Percentiles rank a stretch among this genome's conserved stretches.
phyloP scores from a whole-genome alignment of 2,113 vertebrate genomes.

The Petrocephalus zakoni region DNA sequence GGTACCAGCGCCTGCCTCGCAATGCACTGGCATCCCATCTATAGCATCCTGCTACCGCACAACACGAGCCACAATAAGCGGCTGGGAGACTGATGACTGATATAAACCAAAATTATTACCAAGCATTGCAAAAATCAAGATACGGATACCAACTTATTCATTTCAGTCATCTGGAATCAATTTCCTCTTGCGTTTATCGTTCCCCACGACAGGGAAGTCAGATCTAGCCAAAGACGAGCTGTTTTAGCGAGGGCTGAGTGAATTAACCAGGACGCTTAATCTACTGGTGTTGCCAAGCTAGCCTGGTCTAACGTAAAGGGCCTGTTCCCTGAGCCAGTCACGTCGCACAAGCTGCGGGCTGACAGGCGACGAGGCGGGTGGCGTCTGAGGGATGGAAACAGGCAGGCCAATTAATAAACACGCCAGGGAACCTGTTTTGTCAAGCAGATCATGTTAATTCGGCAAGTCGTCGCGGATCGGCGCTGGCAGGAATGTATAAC shows the following conservation, averaged over 20 bases:
- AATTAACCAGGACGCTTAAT: too few species aligned
- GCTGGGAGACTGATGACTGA: not conserved
- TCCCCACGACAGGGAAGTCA: not conserved
- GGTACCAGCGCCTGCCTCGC: not conserved
- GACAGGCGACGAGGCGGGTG: not conserved
- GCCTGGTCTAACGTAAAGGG: not conserved
- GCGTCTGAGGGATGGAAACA: not conserved
- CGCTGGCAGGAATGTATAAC: not conserved
- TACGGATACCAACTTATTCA: not conserved
- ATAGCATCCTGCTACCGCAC: not conserved
- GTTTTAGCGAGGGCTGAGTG: not conserved
- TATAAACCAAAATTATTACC: not conserved
- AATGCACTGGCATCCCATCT: not conserved
- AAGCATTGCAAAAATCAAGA: not conserved
- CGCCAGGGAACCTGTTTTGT: not conserved
- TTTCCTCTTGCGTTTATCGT: not conserved
- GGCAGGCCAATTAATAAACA: slow-evolving; percentile 12
- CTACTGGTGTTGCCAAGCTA: not conserved
- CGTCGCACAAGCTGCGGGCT: not conserved
- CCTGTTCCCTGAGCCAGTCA: not conserved
- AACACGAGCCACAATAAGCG: not conserved
- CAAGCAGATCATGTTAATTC: slow-evolving; percentile 11
- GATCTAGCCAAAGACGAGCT: not conserved
- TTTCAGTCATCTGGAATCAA: not conserved
- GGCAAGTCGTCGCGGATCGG: not conserved